Percentiles rank a stretch among this genome's conserved stretches.
Evolutionary conservation across 1,140 invertebrate genomes (phyloP).

Genomic region (Drosophila leontia): DNA sequence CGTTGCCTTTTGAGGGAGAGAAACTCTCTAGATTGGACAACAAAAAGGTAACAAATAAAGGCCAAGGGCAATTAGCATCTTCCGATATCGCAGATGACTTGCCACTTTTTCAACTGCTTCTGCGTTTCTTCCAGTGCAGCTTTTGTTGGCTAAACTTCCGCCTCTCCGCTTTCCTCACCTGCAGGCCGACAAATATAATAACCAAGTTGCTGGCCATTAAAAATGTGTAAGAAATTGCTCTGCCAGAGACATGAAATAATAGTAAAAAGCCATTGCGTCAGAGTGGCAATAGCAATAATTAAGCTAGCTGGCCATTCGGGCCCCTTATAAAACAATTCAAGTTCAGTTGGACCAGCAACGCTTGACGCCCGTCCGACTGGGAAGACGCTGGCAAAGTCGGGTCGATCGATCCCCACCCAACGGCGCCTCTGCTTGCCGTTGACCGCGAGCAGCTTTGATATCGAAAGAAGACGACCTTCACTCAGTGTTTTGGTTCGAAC

Average conservation of each 20-base stretch:
- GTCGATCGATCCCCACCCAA: slow-evolving; percentile 8
- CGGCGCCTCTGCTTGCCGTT: slow-evolving; percentile 37
- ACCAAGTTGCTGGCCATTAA: slow-evolving; percentile 25
- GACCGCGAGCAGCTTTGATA: slow-evolving; percentile 59
- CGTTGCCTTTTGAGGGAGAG: background rate
- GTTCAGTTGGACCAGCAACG: slow-evolving; percentile 59
- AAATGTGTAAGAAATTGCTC: slow-evolving; percentile 29
- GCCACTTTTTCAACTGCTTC: background rate
- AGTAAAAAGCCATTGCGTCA: slow-evolving; percentile 64
- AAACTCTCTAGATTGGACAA: slow-evolving; percentile 9
- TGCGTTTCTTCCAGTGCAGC: slow-evolving; percentile 26
- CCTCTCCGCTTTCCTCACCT: slow-evolving; percentile 24
- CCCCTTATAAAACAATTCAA: slow-evolving; percentile 62
- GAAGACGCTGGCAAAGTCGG: slow-evolving; percentile 6
- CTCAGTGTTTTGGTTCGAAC: slow-evolving; percentile 26
- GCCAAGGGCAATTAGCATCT: slow-evolving; percentile 65
- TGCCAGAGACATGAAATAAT: slow-evolving; percentile 39
- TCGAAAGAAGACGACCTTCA: slow-evolving; percentile 66
- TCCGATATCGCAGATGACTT: slow-evolving; percentile 24
- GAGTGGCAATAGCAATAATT: slow-evolving; percentile 45
- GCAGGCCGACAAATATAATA: slow-evolving; percentile 28
- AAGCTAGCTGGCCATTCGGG: slow-evolving; percentile 17
- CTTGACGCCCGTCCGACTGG: slow-evolving; percentile 11
- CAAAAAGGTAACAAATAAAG: slow-evolving; percentile 13
- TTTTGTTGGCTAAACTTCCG: slow-evolving; percentile 30